Evolutionary conservation across 2,113 vertebrate genomes (phyloP).

Genomic region (Petrocephalus microphthalmus): DNA sequence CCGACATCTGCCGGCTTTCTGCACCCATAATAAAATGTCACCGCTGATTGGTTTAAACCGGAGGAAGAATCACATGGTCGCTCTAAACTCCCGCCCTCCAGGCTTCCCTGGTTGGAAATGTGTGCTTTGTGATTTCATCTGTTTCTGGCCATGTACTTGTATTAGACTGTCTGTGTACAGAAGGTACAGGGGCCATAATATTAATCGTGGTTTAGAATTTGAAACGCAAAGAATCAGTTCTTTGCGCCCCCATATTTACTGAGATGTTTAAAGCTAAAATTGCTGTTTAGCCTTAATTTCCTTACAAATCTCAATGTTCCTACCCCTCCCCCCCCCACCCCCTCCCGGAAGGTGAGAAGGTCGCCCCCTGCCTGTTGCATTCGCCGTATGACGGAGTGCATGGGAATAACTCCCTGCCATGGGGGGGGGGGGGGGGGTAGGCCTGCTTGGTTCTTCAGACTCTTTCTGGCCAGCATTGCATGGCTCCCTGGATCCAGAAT

Average conservation of each 20-base stretch:
- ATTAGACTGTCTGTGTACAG: neutral
- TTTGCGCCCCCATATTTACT: neutral
- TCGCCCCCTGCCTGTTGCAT: slow-evolving; percentile 24
- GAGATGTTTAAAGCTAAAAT: slow-evolving; percentile 19
- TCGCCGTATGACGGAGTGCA: slow-evolving; percentile 34
- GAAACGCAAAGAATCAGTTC: neutral
- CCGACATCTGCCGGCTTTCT: slow-evolving; percentile 60
- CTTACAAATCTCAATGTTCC: neutral
- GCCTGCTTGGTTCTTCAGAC: neutral
- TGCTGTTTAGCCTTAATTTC: neutral
- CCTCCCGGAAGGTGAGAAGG: slow-evolving; percentile 14
- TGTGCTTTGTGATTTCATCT: neutral
- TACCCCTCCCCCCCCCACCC: slow-evolving; percentile 26
- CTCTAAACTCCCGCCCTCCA: neutral
- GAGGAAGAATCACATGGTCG: slow-evolving; percentile 3
- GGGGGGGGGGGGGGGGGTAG: slow-evolving; percentile 5
- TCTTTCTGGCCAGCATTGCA: slow-evolving; percentile 12
- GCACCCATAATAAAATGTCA: slow-evolving; percentile 58
- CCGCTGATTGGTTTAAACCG: slow-evolving; percentile 42
- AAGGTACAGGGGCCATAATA: neutral
- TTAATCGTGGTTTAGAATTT: neutral
- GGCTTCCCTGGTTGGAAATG: neutral
- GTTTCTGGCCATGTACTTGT: neutral
- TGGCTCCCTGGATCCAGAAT: slow-evolving; percentile 24
- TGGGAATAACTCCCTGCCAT: slow-evolving; percentile 23